These are phyloP conservation scores for Mesocentrotus franciscanus DNA, from an alignment of 53 echinoderm and acorn worm species.

Conservation along the genomic window DNA sequence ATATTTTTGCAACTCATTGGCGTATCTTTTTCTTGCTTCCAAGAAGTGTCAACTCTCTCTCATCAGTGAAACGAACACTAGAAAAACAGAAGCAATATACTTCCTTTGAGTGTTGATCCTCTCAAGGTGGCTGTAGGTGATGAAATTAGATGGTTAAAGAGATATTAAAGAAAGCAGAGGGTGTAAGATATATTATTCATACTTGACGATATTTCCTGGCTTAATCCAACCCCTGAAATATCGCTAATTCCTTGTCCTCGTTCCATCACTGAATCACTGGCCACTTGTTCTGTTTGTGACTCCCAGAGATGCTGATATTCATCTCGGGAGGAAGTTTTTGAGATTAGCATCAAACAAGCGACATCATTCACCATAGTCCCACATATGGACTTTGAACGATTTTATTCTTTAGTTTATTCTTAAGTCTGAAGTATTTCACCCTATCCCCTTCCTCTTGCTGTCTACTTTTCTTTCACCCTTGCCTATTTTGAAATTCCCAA, in stretches of 20 bases:
- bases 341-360: slow-evolving; percentile 61
- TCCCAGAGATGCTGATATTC: slow-evolving; percentile 29
- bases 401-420: slow-evolving; percentile 11
- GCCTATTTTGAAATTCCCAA: not conserved
- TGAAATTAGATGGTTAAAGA: slow-evolving; percentile 43
- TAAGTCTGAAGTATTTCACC: slow-evolving; percentile 32
- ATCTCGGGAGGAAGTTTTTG: slow-evolving; percentile 58
- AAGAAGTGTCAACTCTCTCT: slow-evolving; percentile 46
- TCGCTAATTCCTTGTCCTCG: slow-evolving; percentile 11
- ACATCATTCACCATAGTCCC: slow-evolving; percentile 30
- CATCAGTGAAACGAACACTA: slow-evolving; percentile 21
- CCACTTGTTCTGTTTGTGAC: slow-evolving; percentile 3
- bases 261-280: slow-evolving; percentile 38
- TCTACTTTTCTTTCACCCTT: slow-evolving; percentile 26
- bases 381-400: slow-evolving; percentile 44
- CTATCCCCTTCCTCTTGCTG: not conserved
- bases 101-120: not conserved
- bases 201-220: slow-evolving; percentile 60
- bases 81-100: slow-evolving; percentile 24
- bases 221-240: slow-evolving; percentile 54
- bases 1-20: slow-evolving; percentile 29
- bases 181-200: slow-evolving; percentile 58
- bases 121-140: slow-evolving; percentile 45
- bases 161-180: slow-evolving; percentile 31
- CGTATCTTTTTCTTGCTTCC: not conserved